phyloP scores from a whole-genome alignment of 2,888 invertebrate species.

The Pristionchus entomophagus region DNA sequence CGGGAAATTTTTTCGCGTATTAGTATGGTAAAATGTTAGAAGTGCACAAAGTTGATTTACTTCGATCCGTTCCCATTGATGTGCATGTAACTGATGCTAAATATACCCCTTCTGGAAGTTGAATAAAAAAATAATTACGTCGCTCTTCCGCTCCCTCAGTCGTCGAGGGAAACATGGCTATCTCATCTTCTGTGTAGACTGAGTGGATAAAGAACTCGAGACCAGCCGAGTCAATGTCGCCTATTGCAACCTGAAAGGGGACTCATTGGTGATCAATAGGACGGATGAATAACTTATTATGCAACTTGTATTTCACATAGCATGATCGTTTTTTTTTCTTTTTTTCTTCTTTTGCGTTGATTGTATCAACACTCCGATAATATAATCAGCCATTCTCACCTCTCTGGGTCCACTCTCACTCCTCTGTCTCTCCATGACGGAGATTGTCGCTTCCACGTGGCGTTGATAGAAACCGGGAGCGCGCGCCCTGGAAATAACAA shows the following conservation, averaged over 20 bases:
- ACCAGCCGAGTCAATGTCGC: constrained; percentile 71
- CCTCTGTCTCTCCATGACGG: constrained; percentile 60
- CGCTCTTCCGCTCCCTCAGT: constrained; percentile 53
- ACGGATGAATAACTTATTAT: no score
- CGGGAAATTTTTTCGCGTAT: not conserved
- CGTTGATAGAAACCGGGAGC: constrained; percentile 73
- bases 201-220: constrained; percentile 72
- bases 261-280: no score
- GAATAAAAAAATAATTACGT: constrained; percentile 50
- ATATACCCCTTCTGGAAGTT: no score
- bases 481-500: constrained; percentile 51
- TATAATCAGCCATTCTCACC: no score
- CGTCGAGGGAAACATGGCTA: constrained; percentile 58
- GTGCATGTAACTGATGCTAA: no score
- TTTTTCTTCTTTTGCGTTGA: no score
- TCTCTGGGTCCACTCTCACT: constrained; percentile 54
- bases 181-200: constrained; percentile 73
- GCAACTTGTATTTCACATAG: no score
- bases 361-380: no score
- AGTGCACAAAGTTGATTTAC: not conserved
- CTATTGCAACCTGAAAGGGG: constrained; percentile 70
- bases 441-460: constrained; percentile 68
- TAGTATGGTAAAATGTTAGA: not conserved
- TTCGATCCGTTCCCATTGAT: no score
- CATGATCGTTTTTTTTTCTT: no score